phyloP scores from a whole-genome alignment of 2,113 vertebrate genomes.

The Taurulus bubalis region DNA sequence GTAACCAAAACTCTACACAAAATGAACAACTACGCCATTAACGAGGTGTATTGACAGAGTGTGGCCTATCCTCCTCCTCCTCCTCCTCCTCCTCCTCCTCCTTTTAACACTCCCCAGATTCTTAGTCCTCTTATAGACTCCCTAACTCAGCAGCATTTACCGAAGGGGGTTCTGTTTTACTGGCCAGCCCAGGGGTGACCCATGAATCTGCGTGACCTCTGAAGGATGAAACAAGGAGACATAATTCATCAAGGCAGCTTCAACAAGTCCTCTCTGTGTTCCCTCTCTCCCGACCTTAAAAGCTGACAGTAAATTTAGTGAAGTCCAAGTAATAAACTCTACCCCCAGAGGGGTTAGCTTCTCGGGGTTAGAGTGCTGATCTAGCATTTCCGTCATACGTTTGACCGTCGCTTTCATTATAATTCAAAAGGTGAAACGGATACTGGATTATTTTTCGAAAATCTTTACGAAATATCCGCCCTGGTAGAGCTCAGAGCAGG shows the following conservation, averaged over 20 bases:
- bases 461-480: constrained; percentile 58
- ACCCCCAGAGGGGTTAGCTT: constrained; percentile 58
- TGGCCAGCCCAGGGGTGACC: constrained; percentile 68
- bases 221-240: constrained; percentile 63
- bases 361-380: constrained; percentile 63
- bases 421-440: constrained; percentile 72
- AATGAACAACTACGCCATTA: constrained; percentile 28
- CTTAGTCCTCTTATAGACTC: constrained; percentile 38
- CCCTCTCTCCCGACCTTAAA: constrained; percentile 66
- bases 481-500: constrained; percentile 21
- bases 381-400: constrained; percentile 59
- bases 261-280: constrained; percentile 76
- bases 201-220: constrained; percentile 71
- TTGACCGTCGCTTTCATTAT: constrained; percentile 74
- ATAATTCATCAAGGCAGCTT: constrained; percentile 77
- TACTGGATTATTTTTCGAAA: constrained; percentile 70
- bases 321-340: constrained; percentile 68
- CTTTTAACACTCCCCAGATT: constrained; percentile 45
- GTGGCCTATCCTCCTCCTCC: constrained; percentile 20
- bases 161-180: constrained; percentile 62
- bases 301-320: constrained; percentile 72
- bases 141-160: constrained; percentile 60
- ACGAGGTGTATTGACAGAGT: constrained; percentile 31
- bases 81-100: constrained; percentile 15
- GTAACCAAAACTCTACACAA: constrained; percentile 3